Conservation (phyloP, 2,888 invertebrate species). For the Leptinotarsa juncta region DNA sequence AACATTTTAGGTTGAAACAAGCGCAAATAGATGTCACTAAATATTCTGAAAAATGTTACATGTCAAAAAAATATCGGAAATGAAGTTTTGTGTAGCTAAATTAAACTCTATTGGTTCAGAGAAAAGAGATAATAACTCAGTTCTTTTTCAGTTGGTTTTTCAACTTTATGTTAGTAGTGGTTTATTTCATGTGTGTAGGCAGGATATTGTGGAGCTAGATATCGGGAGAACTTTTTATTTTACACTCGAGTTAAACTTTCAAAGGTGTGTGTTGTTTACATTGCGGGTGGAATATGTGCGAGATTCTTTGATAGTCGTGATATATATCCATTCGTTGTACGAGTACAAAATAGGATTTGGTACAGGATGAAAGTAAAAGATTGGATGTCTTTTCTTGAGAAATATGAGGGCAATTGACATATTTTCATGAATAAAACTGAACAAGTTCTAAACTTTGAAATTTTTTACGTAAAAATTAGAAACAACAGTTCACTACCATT, state of each 20-base stretch:
- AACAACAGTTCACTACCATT: too few species aligned
- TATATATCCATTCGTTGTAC: not conserved
- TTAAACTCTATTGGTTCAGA: not conserved
- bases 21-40: too few species aligned
- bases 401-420: too few species aligned
- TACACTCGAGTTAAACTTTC: not conserved
- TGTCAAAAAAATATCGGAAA: not conserved
- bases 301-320: conserved; percentile 1
- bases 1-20: too few species aligned
- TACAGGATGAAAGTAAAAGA: not conserved
- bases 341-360: not conserved
- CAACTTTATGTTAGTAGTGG: not conserved
- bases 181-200: conserved; percentile 3
- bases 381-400: not conserved
- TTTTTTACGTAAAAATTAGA: too few species aligned
- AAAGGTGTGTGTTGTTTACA: not conserved
- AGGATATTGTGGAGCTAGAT: not conserved
- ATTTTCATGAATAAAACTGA: too few species aligned
- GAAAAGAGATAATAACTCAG: not conserved
- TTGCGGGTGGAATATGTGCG: conserved; percentile 7
- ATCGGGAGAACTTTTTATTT: not conserved
- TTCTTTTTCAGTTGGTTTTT: not conserved
- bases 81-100: not conserved
- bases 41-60: not conserved
- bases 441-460: too few species aligned